Evolutionary conservation across 23 tunicate genomes (phyloP), one percentile per base, ranked within the genome.

Genomic region (Pegea sp.): DNA sequence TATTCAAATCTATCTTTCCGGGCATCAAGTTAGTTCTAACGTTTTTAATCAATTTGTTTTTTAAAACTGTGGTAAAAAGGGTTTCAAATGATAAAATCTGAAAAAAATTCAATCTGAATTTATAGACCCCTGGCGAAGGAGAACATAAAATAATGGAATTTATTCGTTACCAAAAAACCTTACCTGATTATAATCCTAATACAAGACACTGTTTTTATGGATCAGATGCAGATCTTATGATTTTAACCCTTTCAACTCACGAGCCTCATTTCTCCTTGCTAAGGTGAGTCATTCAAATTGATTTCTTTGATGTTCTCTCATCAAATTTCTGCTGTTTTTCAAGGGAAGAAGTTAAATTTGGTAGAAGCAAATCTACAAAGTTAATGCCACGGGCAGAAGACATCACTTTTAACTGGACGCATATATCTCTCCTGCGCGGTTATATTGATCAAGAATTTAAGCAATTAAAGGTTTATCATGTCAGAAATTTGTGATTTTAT

Each of bases 141-240:
- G 99, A 91, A 34, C 99, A 91, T 86, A 91, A 91, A 46, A 91
- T 91, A 34, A 91, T 64, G 69, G 93, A 91, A 48, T 91, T 67
- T 56, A 91, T 91, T n/a, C 93, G 99, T 16, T 53, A 91, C 43
- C 58, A 79, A 28, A 58, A 93, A 22, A 67, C 77, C 20, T 74
- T 72, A 26, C 60, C 67, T 5, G 69, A 55, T 20, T 84, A 91
- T 34, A 64, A 91, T 48, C 72, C 86, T 19, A 73, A 74, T 59
- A 79, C 86, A 3, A 46, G 99, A 21, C 99, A 91, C 46, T 91
- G 99, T 34, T 59, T 91, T 24, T 91, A 91, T 34, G 99, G 99
- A 22, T 68, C 79, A 4, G 99, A 91, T 64, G 99, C 99, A 26
- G 99, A 91, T 60, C 65, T 91, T 11, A 72, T 91, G 66, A 79